Percentiles rank a stretch among this genome's conserved stretches.
These are phyloP conservation scores for Rhabditoides inermis DNA, from an alignment of 2,888 invertebrate genomes.

Conservation along the genomic window DNA sequence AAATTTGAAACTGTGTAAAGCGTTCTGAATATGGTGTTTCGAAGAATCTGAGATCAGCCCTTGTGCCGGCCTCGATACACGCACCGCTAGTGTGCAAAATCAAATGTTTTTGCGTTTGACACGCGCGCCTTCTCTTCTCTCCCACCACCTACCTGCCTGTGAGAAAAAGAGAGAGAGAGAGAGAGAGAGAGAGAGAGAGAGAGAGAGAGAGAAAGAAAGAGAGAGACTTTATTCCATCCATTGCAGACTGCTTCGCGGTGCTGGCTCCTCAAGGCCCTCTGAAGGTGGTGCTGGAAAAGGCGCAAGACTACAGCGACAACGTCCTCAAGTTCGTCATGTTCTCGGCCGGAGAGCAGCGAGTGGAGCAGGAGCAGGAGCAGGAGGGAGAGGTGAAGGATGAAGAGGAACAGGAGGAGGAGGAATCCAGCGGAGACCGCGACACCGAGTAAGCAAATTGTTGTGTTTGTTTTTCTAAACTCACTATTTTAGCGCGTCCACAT, in stretches of 20 bases:
- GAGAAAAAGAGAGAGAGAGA: neutral
- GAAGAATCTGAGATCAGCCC: too few species aligned
- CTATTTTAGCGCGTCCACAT: too few species aligned
- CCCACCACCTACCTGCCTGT: too few species aligned
- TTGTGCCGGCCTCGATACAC: too few species aligned
- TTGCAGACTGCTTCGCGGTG: slow-evolving; percentile 20
- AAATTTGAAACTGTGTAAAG: neutral
- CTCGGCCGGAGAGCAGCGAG: slow-evolving; percentile 16
- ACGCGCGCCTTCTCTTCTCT: too few species aligned
- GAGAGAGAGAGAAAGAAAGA: slow-evolving; percentile 1
- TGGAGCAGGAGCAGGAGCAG: neutral
- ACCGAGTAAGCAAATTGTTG: too few species aligned
- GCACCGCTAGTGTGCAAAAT: too few species aligned
- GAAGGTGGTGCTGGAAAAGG: slow-evolving; percentile 29
- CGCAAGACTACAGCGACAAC: slow-evolving; percentile 34
- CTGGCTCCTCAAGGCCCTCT: slow-evolving; percentile 37
- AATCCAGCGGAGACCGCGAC: too few species aligned
- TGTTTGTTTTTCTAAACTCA: too few species aligned
- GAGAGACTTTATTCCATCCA: neutral
- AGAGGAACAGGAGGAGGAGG: slow-evolving; percentile 5
- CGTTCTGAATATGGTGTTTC: too few species aligned
- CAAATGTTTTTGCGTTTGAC: too few species aligned
- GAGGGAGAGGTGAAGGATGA: slow-evolving; percentile 2
- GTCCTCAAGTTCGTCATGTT: slow-evolving; percentile 38
- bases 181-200: neutral